Percentiles rank a stretch among this genome's conserved stretches.
phyloP scores from a whole-genome alignment of 2,888 invertebrate genomes.

The Orthosia gracilis region DNA sequence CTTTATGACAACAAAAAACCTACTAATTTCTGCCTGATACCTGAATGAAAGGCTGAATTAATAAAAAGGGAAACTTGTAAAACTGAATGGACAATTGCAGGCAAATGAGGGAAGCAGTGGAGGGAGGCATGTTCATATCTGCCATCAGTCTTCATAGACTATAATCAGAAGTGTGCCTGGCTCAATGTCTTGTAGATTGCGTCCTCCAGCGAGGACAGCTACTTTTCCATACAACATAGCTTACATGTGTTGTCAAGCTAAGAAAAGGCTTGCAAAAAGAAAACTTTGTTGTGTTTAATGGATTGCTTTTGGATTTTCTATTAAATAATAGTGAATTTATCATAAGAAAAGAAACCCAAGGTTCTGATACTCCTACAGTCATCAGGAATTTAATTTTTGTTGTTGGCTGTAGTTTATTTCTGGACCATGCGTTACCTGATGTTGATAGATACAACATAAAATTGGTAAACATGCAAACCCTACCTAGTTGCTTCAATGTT shows the following conservation, averaged over 20 bases:
- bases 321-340: not conserved
- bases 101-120: not conserved
- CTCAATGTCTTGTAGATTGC: too few relatives aligned
- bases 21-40: not conserved
- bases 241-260: too few relatives aligned
- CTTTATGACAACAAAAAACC: slow-evolving; percentile 10
- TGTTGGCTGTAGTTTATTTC: not conserved
- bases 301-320: not conserved
- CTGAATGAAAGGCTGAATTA: not conserved
- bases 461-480: not conserved
- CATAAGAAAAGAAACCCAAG: not conserved
- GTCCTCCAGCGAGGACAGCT: too few relatives aligned
- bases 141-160: too few relatives aligned
- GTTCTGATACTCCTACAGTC: not conserved
- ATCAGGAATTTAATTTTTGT: not conserved
- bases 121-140: not conserved
- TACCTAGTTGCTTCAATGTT: not conserved
- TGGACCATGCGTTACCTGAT: not conserved
- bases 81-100: not conserved
- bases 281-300: too few relatives aligned
- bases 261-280: too few relatives aligned
- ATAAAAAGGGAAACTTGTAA: not conserved
- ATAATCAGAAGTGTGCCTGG: too few relatives aligned
- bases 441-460: not conserved
- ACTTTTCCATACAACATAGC: too few relatives aligned